Evolutionary conservation across 2,113 vertebrate genomes (phyloP).

Genomic region (Amazona guildingii): DNA sequence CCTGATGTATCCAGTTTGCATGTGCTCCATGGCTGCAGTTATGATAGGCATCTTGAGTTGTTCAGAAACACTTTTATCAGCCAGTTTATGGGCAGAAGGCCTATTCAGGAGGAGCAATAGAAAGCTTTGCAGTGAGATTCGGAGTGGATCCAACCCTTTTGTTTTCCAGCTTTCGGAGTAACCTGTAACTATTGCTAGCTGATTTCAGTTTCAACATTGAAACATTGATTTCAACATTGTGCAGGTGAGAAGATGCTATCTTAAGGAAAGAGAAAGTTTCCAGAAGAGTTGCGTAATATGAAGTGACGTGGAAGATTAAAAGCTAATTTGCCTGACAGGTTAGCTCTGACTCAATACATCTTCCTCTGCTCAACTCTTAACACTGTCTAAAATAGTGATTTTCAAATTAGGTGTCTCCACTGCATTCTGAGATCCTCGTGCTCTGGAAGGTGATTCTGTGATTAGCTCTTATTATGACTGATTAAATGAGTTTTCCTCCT

Average conservation of each 20-base stretch:
- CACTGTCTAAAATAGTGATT: background rate
- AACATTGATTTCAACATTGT: no score
- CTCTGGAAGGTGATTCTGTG: background rate
- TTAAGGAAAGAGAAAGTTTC: slow-evolving; percentile 12
- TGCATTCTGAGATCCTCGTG: background rate
- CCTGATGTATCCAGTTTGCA: background rate
- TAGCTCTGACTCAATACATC: slow-evolving; percentile 5
- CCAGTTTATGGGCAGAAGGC: background rate
- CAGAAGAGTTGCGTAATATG: background rate
- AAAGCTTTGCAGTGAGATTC: background rate
- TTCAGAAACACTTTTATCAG: background rate
- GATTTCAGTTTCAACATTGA: background rate
- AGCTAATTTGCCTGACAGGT: background rate
- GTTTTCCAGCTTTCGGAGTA: background rate
- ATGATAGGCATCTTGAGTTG: background rate
- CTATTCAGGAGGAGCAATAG: background rate
- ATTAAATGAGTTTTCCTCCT: slow-evolving; percentile 13
- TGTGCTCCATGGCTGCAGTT: background rate
- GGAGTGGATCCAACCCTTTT: background rate
- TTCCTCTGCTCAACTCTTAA: background rate
- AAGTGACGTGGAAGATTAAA: slow-evolving; percentile 10
- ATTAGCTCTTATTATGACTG: background rate
- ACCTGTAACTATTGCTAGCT: background rate
- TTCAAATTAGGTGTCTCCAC: background rate
- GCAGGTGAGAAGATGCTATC: background rate